Evolutionary conservation across 2,888 invertebrate species (phyloP).

Genomic region (Mythimna vitellina): DNA sequence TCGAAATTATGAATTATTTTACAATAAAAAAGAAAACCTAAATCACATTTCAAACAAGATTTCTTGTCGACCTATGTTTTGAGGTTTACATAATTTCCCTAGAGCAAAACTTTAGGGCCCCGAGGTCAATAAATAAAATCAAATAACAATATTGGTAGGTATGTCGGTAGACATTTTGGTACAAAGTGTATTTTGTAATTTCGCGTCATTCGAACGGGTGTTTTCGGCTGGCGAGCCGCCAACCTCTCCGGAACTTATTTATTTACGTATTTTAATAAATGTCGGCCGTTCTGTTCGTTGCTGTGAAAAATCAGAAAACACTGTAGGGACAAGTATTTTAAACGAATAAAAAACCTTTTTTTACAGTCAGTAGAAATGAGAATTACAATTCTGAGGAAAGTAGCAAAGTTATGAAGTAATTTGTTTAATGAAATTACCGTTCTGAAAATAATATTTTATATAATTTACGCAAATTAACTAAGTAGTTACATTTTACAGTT

Average conservation of each 20-base stretch:
- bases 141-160: slow-evolving; percentile 16
- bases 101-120: neutral
- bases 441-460: slow-evolving; percentile 22
- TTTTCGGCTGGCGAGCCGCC: slow-evolving; percentile 60
- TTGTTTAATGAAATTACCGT: slow-evolving; percentile 31
- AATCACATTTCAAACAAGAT: neutral
- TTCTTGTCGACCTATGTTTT: neutral
- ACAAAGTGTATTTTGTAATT: slow-evolving; percentile 47
- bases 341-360: slow-evolving; percentile 14
- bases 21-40: neutral
- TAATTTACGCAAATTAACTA: slow-evolving; percentile 27
- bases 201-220: slow-evolving; percentile 41
- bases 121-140: slow-evolving; percentile 15
- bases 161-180: slow-evolving; percentile 19
- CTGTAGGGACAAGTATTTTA: slow-evolving; percentile 8
- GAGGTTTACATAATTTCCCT: slow-evolving; percentile 13
- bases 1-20: neutral
- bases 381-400: slow-evolving; percentile 37
- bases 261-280: slow-evolving; percentile 68
- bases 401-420: slow-evolving; percentile 25
- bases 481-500: neutral
- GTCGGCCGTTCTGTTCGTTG: slow-evolving; percentile 42
- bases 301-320: slow-evolving; percentile 39
- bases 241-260: slow-evolving; percentile 59
- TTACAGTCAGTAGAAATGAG: slow-evolving; percentile 11